Percentiles rank a stretch among this genome's conserved stretches.
phyloP scores from a whole-genome alignment of 2,888 invertebrate species.

The Rhorus exstirpatorius region DNA sequence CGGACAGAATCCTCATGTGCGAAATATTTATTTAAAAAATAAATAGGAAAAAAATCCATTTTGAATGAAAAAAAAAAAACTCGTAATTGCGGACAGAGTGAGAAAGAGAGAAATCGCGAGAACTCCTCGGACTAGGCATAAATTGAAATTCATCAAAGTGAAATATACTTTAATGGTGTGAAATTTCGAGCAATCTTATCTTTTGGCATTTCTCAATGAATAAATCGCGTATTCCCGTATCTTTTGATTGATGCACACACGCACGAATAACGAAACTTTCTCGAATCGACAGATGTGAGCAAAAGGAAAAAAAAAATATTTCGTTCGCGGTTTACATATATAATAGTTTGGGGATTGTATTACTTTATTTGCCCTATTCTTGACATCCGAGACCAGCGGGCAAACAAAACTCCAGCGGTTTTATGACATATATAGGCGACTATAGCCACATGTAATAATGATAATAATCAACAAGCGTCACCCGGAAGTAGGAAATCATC shows the following conservation, averaged over 20 bases:
- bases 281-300: conserved; percentile 57
- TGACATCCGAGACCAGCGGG: neutral
- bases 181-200: no score
- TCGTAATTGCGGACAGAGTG: no score
- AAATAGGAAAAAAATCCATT: no score
- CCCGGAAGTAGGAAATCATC: conserved; percentile 64
- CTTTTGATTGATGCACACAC: neutral
- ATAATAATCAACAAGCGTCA: conserved; percentile 11
- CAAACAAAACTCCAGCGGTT: neutral
- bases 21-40: no score
- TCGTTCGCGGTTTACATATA: neutral
- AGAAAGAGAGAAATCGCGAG: no score
- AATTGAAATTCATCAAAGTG: no score
- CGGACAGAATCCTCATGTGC: neutral
- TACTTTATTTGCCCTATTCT: neutral
- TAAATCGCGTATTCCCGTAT: neutral
- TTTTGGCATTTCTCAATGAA: no score
- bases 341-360: conserved; percentile 4
- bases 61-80: no score
- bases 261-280: conserved; percentile 14
- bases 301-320: conserved; percentile 27
- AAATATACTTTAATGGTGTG: no score
- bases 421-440: neutral
- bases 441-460: conserved; percentile 21
- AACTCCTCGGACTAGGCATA: no score